Evolutionary conservation across 2,797 vertebrate genomes (phyloP), one percentile per base, ranked within the genome.

Genomic region (Neolamprologus multifasciatus): DNA sequence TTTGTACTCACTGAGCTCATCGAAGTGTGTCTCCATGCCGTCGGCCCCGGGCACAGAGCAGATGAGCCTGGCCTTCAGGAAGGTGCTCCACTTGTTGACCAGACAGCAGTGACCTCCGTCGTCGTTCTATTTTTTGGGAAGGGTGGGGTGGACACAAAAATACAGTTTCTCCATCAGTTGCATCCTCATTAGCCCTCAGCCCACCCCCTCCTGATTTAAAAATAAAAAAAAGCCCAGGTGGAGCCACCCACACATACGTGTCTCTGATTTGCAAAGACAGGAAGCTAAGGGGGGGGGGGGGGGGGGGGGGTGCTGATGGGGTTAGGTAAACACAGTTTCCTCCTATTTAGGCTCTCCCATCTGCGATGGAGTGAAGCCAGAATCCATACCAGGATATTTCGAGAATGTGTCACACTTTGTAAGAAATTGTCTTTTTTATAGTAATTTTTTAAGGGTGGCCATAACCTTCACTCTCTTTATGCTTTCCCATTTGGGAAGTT

Each of bases 31-130:
- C 95, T 99, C 99, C 2, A 99, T 99, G 71, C 98, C 98, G 1
- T 99, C 99, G 0, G 97, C 97, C 11, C 98, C 98, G 0, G 98
- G 98, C 86, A 99, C 99, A 0, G 99, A 99, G 94, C 99, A 99
- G 93, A 99, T 98, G 1, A 99, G 98, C 23, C 99, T 96, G 0
- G 98, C 99, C 93, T 99, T 99, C 90, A 99, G 96, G 95, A 99
- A 99, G 4, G 98, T 99, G 96, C 99, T 99, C 99, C 99, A 99
- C 93, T 99, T 99, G 93, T 99, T 99, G 71, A 99, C 99, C 82
- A 99, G 96, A 87, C 98, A 99, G 95, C 99, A 99, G 95, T 99
- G 99, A 81, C 99, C 99, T 0, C 99, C 99, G 0, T 99, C 98
- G 0, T 99, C 99, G 0, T 99, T 99, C 99, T 99, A 93, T 11